Evolutionary conservation across 2,888 invertebrate species (phyloP), one percentile per base, ranked within the genome.

Genomic region (Pachymerium ferrugineum): DNA sequence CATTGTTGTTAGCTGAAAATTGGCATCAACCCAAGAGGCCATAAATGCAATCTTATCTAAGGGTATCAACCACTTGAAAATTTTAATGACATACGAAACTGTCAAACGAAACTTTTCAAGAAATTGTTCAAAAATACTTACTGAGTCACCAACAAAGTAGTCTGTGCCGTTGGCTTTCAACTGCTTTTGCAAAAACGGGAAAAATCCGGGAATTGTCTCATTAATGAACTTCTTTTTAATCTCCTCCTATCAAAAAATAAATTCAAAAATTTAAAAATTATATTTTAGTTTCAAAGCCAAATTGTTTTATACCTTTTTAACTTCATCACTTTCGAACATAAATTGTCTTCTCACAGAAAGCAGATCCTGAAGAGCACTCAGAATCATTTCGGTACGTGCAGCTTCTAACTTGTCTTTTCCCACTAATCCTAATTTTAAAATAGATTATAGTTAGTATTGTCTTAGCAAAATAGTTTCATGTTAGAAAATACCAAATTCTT

Each of bases 401-500:
- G 84, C 81, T 78, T 87, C 87, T 84, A 85, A 85, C 76, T 85
- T 85, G 78, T 85, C 83, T 77, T 84, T 83, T n/a, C 87, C 87
- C 19, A 83, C 81, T 74, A 88, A 82, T 6, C 84, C 78, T 78
- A 54, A n/a, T n/a, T n/a, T n/a, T n/a, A n/a, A n/a, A n/a, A n/a
- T n/a, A n/a, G n/a, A n/a, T n/a, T n/a, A n/a, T n/a, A 47, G 4
- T 47, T 47, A 47, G 16, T 47, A 19, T 8, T n/a, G n/a, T n/a
- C n/a, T n/a, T n/a, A n/a, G 5, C 5, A 68, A 25, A 68, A n/a
- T 30, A 74, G 74, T 76, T n/a, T n/a, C n/a, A n/a, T n/a, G n/a
- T n/a, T n/a, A n/a, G n/a, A n/a, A n/a, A n/a, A n/a, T 73, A 78
- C 78, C 85, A 78, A 84, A 83, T 77, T 86, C 82, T 72, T 83